phyloP scores from a whole-genome alignment of 2,797 vertebrate species.

The Valencia hispanica region DNA sequence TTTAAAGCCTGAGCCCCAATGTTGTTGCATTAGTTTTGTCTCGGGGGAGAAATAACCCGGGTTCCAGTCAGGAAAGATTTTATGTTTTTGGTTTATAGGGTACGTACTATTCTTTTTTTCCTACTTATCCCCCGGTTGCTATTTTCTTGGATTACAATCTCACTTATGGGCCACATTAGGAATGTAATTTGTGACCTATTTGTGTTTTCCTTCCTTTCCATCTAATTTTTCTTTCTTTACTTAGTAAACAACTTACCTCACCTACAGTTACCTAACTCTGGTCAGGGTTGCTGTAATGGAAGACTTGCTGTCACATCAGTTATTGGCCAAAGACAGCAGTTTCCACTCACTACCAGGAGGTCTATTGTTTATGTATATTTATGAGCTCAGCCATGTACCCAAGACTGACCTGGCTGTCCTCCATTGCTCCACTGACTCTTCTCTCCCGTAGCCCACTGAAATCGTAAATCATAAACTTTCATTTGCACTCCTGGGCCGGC shows the following conservation, averaged over 20 bases:
- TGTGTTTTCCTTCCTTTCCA: slow-evolving; percentile 65
- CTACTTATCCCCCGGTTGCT: slow-evolving; percentile 43
- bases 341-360: slow-evolving; percentile 55
- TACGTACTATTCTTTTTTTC: slow-evolving; percentile 27
- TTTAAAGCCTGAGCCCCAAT: slow-evolving; percentile 78
- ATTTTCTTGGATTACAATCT: slow-evolving; percentile 48
- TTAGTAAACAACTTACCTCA: slow-evolving; percentile 64
- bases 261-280: slow-evolving; percentile 44
- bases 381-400: slow-evolving; percentile 65
- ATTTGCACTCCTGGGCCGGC: slow-evolving; percentile 41
- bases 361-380: slow-evolving; percentile 73
- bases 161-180: slow-evolving; percentile 46
- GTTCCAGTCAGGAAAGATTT: slow-evolving; percentile 75
- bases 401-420: slow-evolving; percentile 54
- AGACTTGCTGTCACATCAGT: slow-evolving; percentile 23
- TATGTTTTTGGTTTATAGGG: slow-evolving; percentile 70
- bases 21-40: slow-evolving; percentile 70
- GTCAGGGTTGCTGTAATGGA: slow-evolving; percentile 55
- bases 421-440: slow-evolving; percentile 45
- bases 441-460: slow-evolving; percentile 50
- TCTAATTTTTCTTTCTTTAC: slow-evolving; percentile 46
- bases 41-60: slow-evolving; percentile 73
- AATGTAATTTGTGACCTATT: slow-evolving; percentile 60
- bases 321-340: slow-evolving; percentile 47
- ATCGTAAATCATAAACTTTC: slow-evolving; percentile 56